Conservation (phyloP, 2,797 vertebrate species). For the Lerista edwardsae region DNA sequence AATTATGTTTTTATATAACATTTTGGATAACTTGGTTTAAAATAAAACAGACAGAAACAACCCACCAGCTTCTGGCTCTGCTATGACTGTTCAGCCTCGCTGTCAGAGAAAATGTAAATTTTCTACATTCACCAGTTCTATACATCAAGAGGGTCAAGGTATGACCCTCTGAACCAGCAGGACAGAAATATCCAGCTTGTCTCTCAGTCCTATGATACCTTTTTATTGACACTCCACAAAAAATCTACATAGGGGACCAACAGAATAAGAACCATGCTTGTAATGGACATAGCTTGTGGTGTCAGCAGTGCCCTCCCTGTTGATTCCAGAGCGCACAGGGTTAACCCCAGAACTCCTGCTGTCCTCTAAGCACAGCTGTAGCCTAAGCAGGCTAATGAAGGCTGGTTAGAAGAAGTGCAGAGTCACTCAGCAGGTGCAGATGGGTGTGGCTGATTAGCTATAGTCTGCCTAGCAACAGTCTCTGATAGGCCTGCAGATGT, state of each 20-base stretch:
- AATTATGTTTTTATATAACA: too few species aligned
- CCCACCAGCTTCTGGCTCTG: not conserved
- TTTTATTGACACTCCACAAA: conserved; percentile 2
- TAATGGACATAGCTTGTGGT: too few species aligned
- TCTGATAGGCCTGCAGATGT: too few species aligned
- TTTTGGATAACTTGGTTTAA: conserved; percentile 10
- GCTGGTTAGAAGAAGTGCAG: too few species aligned
- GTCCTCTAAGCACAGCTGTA: too few species aligned
- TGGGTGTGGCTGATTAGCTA: too few species aligned
- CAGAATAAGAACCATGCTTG: not conserved
- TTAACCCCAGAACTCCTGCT: too few species aligned
- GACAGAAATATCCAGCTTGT: not conserved
- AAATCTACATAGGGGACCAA: not conserved
- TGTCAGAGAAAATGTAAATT: not conserved
- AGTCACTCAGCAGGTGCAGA: too few species aligned
- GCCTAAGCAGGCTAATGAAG: too few species aligned
- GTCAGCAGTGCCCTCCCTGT: too few species aligned
- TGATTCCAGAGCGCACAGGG: too few species aligned
- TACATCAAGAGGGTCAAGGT: not conserved
- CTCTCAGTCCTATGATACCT: not conserved
- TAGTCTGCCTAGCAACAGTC: too few species aligned
- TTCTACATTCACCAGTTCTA: not conserved
- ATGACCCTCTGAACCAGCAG: not conserved
- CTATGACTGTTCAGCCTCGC: not conserved
- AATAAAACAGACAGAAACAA: not conserved